Conservation (phyloP, 2,113 vertebrate genomes). For the human region GRCh38 chr7:152801501-152802000, state of each 20-base stretch:
- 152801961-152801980: fast-evolving
- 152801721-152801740: slow-evolving; percentile 91
- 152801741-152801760: not conserved
- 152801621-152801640: slow-evolving; percentile 89
- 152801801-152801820: not conserved
- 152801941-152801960: no score
- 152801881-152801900: not conserved
- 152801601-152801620: slow-evolving; percentile 71
- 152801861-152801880: not conserved
- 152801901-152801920: not conserved
- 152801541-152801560: not conserved
- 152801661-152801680: slow-evolving; percentile 94
- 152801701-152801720: slow-evolving; percentile 93
- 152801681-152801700: slow-evolving; percentile 93
- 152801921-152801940: not conserved
- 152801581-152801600: not conserved
- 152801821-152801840: not conserved
- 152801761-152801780: not conserved
- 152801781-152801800: not conserved
- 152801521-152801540: not conserved
- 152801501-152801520: not conserved
- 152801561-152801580: not conserved
- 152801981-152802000: fast-evolving
- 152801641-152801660: slow-evolving; percentile 93
- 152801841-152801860: not conserved